Evolutionary conservation across 2,888 invertebrate genomes (phyloP).

Genomic region (Mystacides longicornis): DNA sequence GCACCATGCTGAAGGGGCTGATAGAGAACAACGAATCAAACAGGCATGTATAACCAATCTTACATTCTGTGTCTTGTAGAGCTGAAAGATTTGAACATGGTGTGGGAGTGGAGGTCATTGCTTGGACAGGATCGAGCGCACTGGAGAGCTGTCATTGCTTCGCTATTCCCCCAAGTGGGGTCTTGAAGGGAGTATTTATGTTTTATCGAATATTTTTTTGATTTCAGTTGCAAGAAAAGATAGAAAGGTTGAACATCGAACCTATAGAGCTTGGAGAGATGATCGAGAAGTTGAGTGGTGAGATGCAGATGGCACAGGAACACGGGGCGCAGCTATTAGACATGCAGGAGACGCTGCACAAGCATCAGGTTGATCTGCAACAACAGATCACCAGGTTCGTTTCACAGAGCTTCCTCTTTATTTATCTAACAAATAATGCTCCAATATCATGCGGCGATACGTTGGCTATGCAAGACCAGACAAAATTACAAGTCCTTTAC

Average conservation of each 20-base stretch:
- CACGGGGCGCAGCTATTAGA: constrained; percentile 3
- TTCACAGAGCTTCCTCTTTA: too few species aligned
- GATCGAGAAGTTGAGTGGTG: constrained; percentile 6
- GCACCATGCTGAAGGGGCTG: constrained; percentile 6
- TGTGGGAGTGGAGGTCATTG: not conserved
- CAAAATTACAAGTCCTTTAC: too few species aligned
- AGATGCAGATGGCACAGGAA: constrained; percentile 5
- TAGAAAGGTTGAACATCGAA: constrained; percentile 12
- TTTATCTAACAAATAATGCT: too few species aligned
- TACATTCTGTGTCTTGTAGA: too few species aligned
- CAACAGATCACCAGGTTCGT: constrained; percentile 13
- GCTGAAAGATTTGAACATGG: not conserved
- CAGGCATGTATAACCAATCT: constrained; percentile 6
- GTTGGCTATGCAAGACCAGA: too few species aligned
- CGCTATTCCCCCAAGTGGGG: too few species aligned
- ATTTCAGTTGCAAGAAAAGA: constrained; percentile 15
- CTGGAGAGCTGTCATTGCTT: too few species aligned
- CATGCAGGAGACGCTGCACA: not conserved
- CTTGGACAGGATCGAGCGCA: too few species aligned
- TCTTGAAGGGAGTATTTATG: too few species aligned
- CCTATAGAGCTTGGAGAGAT: constrained; percentile 9
- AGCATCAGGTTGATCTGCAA: constrained; percentile 8
- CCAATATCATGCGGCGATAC: too few species aligned
- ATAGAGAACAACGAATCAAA: constrained; percentile 11
- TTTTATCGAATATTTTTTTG: not conserved